Base-by-base conservation (phyloP, 2,888 invertebrate genomes). In the Ennomos quercinarius region DNA sequence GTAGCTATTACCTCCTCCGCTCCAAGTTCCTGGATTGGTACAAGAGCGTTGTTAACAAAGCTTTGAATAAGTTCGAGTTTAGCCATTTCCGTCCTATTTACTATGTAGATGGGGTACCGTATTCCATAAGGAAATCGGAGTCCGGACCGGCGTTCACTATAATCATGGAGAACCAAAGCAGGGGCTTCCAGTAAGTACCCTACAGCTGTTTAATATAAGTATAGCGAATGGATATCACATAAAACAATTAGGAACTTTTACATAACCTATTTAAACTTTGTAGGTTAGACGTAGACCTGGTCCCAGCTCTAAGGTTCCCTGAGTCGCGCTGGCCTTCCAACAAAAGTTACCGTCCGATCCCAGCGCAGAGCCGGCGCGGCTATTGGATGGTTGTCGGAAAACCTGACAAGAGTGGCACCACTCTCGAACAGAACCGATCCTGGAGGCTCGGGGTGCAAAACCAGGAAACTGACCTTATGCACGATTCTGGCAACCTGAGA, bases 131-230 rank as follows among this genome's bases (percentile, higher is more conserved):
- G 1, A 71, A 66, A 2, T 80, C 84, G 0, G 78, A 83, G 40
- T 83, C 87, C 0, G 94, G 94, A 0, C 95, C 95, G 0, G 95
- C 95, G 0, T 84, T 93, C 66, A 95, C 94, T 0, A 58, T 95
- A 9, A 77, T 75, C 34, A 77, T 94, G n/a, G 68, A 73, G 49
- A 80, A 82, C 47, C 6, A 10, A 0, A 35, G 50, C 0, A 71
- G 48, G 13, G 72, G 79, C 8, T 84, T 89, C 49, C 70, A 71
- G 27, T 73, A 17, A 53, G 60, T 56, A 9, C 17, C 17, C 3
- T n/a, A n/a, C n/a, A 17, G 1, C 17, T 17, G 17, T 17, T 17
- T 17, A n/a, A n/a, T n/a, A n/a, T n/a, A 1, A 17, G 17, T 17
- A 17, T 17, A 17, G n/a, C 17, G 17, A 3, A 17, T 17, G 2